Evolutionary conservation across 2,888 invertebrate genomes (phyloP), one percentile per base, ranked within the genome.

Genomic region (Cephus sareptanus): DNA sequence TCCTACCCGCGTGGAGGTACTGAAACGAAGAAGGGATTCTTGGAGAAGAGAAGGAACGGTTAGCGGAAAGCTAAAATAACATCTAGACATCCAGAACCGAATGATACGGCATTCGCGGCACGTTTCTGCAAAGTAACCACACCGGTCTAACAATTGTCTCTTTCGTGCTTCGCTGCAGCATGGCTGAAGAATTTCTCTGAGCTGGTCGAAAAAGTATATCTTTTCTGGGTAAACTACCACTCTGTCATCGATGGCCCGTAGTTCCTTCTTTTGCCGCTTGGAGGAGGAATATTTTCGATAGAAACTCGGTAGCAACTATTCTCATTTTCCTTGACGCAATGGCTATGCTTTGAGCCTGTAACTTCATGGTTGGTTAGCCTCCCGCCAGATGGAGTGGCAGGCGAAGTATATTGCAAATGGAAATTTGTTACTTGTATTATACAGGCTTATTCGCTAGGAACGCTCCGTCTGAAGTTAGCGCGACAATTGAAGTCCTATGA

Each of bases 11-110:
- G 68, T 56, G 70, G 34, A 37, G 37, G 35, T 40, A 3, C 71
- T 56, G 76, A 23, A 74, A 74, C 74, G 30, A 77, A 76, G 69
- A 30, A 76, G 56, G 79, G 75, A 79, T 68, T 76, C 74, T 76
- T 76, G 37, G 69, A 75, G 75, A 77, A 74, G 76, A 79, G 76
- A 76, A 77, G 75, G 71, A 75, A 70, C 76, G 74, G 76, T 76
- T 76, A 75, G 76, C 76, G 77, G 75, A 80, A 77, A 80, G 77
- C 79, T 77, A 79, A 76, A 78, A 81, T 75, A 78, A 79, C 56
- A 81, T 79, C 73, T 75, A 75, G 77, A 75, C 69, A 78, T 76
- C 35, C 69, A 69, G 75, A 73, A 71, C 56, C 56, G 77, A 78
- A 78, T 76, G 73, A 79, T 79, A 69, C 75, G 75, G 74, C 76